Percentiles rank a stretch among this genome's conserved stretches.
phyloP scores from a whole-genome alignment of 2,113 vertebrate genomes.

The Hippocampus mohnikei region DNA sequence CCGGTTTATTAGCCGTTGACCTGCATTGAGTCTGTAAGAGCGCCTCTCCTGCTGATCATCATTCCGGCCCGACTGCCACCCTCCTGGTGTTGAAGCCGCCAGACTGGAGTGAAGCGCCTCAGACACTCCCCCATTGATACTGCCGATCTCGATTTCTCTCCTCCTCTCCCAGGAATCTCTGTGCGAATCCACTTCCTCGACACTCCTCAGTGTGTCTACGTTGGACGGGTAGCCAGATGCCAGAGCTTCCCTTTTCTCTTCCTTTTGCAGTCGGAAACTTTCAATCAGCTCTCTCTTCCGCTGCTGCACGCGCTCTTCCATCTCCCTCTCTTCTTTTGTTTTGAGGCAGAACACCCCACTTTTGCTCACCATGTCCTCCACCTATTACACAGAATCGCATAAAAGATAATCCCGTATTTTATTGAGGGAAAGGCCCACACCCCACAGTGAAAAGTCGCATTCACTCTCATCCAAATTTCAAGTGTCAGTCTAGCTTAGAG shows the following conservation, averaged over 20 bases:
- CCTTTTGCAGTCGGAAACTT: constrained; percentile 31
- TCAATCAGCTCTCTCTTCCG: constrained; percentile 38
- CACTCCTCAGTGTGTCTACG: constrained; percentile 5
- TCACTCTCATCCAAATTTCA: not conserved
- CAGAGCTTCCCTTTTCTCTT: constrained; percentile 11
- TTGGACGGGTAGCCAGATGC: not conserved
- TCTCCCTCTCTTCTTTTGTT: constrained; percentile 31
- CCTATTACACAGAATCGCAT: constrained; percentile 41
- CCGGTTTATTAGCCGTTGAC: constrained; percentile 27
- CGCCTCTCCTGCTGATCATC: constrained; percentile 18
- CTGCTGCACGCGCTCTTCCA: constrained; percentile 30
- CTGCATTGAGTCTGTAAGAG: constrained; percentile 61
- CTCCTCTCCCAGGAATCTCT: constrained; percentile 1
- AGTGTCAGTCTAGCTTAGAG: not conserved
- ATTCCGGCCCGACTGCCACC: not conserved
- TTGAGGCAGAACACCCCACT: constrained; percentile 46
- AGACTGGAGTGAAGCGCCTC: constrained; percentile 47
- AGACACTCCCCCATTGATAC: constrained; percentile 13
- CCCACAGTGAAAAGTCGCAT: not conserved
- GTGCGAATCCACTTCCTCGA: constrained; percentile 10
- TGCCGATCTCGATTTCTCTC: constrained; percentile 6
- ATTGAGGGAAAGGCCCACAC: not conserved
- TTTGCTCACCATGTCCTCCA: constrained; percentile 55
- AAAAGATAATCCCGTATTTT: not conserved
- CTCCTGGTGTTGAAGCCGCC: not conserved